Evolutionary conservation across 2,113 vertebrate genomes (phyloP).

Genomic region (Ivindomyrus marchei): DNA sequence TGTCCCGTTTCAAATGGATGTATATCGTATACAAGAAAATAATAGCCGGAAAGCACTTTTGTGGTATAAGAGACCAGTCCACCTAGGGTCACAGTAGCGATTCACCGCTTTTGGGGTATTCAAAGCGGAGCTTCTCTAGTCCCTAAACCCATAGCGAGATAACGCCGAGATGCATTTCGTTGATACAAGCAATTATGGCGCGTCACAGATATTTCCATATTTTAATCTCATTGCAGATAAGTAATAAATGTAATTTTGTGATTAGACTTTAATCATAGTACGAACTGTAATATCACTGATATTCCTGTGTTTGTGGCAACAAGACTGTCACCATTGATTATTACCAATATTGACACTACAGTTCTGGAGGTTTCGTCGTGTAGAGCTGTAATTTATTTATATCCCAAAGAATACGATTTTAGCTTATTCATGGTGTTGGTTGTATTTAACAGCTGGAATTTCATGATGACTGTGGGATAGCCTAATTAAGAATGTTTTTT

Average conservation of each 20-base stretch:
- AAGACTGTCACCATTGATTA: not conserved
- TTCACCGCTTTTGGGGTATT: not conserved
- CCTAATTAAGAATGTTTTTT: not conserved
- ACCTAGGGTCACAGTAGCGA: not conserved
- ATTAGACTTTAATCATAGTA: not conserved
- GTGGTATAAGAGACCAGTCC: not conserved
- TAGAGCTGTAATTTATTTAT: not conserved
- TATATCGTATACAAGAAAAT: not conserved
- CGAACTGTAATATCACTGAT: not conserved
- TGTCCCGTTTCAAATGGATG: not conserved
- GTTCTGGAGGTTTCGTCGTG: not conserved
- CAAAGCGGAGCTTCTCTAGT: constrained; percentile 2
- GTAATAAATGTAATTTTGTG: not conserved
- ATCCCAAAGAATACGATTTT: not conserved
- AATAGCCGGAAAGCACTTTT: not conserved
- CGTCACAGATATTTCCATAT: not conserved
- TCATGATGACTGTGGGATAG: not conserved
- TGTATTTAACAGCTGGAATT: not conserved
- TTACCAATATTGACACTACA: not conserved
- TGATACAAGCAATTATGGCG: not conserved
- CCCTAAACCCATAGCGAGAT: not conserved
- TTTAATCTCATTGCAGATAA: not conserved
- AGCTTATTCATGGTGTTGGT: not conserved
- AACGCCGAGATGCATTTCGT: not conserved
- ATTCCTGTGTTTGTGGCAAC: not conserved